Evolutionary conservation across 2,113 vertebrate species (phyloP).

Genomic region (Petrocephalus zakoni): DNA sequence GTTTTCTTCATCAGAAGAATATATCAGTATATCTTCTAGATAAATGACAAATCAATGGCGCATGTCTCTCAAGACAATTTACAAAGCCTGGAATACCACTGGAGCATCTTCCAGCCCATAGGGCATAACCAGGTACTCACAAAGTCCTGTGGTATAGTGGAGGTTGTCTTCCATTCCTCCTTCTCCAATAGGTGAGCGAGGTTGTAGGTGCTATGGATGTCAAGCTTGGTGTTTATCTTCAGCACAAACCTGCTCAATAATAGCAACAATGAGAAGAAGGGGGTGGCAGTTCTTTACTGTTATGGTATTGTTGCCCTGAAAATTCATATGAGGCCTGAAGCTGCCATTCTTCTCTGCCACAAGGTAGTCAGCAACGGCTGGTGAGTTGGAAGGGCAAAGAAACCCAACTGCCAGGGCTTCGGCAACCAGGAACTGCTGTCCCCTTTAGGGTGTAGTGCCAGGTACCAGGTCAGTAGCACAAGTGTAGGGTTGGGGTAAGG

Average conservation of each 20-base stretch:
- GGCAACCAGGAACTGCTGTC: background rate
- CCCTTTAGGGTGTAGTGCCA: background rate
- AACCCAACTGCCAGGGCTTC: background rate
- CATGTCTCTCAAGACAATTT: background rate
- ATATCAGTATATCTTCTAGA: background rate
- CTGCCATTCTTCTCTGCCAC: background rate
- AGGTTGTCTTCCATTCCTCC: background rate
- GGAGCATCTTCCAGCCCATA: background rate
- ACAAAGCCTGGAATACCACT: background rate
- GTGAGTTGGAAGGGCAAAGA: background rate
- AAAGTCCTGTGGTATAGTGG: background rate
- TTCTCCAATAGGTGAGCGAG: background rate
- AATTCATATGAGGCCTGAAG: background rate
- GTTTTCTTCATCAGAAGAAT: background rate
- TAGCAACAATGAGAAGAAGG: background rate
- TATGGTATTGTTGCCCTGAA: background rate
- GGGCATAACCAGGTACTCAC: background rate
- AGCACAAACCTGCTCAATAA: background rate
- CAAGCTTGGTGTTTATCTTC: background rate
- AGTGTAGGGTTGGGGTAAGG: background rate
- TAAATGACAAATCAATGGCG: background rate
- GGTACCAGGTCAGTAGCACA: background rate
- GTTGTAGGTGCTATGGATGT: background rate
- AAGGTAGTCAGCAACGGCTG: background rate
- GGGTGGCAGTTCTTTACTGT: background rate